Conservation (phyloP, 2,797 vertebrate genomes). For the Melanotaenia maccullochi region DNA sequence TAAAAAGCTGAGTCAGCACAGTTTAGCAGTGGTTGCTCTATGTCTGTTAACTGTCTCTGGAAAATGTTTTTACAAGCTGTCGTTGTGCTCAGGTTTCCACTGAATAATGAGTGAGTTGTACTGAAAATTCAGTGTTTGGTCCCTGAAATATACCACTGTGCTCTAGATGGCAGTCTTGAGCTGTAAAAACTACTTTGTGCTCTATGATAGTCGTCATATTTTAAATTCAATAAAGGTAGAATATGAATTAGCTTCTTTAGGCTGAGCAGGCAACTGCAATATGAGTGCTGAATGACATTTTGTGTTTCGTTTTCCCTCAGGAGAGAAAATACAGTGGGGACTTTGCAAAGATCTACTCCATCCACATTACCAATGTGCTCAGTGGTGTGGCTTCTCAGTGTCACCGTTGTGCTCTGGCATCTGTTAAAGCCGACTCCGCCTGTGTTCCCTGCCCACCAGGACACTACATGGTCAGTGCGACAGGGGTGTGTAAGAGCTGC, state of each 20-base stretch:
- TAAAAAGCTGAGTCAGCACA: not conserved
- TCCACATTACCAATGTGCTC: slow-evolving; percentile 91
- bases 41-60: not conserved
- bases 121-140: not conserved
- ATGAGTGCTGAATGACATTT: not conserved
- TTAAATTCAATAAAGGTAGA: fast-evolving
- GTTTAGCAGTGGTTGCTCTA: not conserved
- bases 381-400: slow-evolving; percentile 92
- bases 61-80: not conserved
- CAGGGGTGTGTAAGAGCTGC: slow-evolving; percentile 86
- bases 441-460: slow-evolving; percentile 91
- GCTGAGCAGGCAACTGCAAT: not conserved
- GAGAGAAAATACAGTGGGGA: slow-evolving; percentile 87
- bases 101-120: not conserved
- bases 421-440: slow-evolving; percentile 68
- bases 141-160: not conserved
- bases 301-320: slow-evolving; percentile 65
- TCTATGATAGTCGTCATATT: not conserved
- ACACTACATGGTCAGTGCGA: slow-evolving; percentile 83
- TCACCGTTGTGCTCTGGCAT: slow-evolving; percentile 85
- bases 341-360: slow-evolving; percentile 90
- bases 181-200: not conserved
- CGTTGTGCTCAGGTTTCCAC: not conserved
- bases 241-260: not conserved
- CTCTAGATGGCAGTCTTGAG: slow-evolving; percentile 61